Evolutionary conservation across 2,888 invertebrate species (phyloP).

Genomic region (Oligia latruncula): DNA sequence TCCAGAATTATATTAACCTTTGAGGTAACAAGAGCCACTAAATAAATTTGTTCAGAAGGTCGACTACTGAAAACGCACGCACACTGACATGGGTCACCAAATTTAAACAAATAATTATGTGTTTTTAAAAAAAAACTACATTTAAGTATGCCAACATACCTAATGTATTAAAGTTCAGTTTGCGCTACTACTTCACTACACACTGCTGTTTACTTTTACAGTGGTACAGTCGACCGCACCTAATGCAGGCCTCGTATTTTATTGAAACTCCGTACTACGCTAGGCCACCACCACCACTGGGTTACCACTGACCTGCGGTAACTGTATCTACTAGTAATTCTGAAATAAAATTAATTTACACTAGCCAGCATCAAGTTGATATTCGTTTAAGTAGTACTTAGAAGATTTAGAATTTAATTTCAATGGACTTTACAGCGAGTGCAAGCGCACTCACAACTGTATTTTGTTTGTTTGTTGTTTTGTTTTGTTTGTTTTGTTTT

Average conservation of each 20-base stretch:
- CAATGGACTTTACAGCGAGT: not conserved
- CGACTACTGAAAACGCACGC: not conserved
- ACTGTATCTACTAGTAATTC: not conserved
- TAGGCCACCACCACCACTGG: not conserved
- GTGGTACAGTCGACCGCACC: not conserved
- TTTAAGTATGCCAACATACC: not conserved
- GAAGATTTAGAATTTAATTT: not conserved
- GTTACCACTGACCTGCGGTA: no score
- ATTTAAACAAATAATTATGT: not conserved
- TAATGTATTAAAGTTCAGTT: not conserved
- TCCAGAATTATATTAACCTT: conserved; percentile 45
- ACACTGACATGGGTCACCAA: no score
- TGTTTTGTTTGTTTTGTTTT: no score
- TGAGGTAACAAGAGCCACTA: conserved; percentile 16
- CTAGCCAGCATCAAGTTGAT: not conserved
- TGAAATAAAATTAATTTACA: not conserved
- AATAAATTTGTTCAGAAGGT: not conserved
- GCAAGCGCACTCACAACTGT: not conserved
- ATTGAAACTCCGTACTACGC: not conserved
- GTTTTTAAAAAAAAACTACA: not conserved
- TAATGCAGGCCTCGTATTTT: not conserved
- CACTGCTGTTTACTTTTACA: not conserved
- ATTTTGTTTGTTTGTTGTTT: not conserved
- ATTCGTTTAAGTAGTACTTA: not conserved
- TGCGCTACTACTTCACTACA: not conserved